Conservation (phyloP, 1,140 invertebrate species). For the Ylistrum balloti region DNA sequence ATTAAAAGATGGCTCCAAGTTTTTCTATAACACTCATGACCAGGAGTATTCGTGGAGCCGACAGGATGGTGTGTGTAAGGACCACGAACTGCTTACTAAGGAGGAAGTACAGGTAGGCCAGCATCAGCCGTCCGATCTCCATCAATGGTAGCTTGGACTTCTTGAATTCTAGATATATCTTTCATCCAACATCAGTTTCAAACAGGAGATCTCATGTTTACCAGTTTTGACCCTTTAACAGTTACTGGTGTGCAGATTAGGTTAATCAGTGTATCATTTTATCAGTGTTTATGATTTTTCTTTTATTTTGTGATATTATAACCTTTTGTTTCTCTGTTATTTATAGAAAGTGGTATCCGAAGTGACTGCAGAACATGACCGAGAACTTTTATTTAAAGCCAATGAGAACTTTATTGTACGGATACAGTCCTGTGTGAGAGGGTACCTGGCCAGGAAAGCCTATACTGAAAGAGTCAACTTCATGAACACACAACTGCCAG, state of each 20-base stretch:
- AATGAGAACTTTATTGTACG: constrained; percentile 81
- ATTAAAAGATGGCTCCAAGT: constrained; percentile 78
- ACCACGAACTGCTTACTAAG: constrained; percentile 78
- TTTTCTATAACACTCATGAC: constrained; percentile 79
- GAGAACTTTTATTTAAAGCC: constrained; percentile 78
- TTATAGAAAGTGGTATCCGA: constrained; percentile 77
- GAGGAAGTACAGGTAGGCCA: constrained; percentile 81
- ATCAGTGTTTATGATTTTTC: neutral
- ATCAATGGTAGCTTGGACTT: neutral
- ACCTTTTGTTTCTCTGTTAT: neutral
- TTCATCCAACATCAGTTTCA: too few species aligned
- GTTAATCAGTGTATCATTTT: too few species aligned
- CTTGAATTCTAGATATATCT: too few species aligned
- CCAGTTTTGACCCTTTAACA: too few species aligned
- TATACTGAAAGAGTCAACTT: constrained; percentile 83
- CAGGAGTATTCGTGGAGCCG: constrained; percentile 75
- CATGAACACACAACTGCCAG: constrained; percentile 84
- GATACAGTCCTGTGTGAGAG: constrained; percentile 87
- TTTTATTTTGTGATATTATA: neutral
- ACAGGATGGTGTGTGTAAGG: constrained; percentile 76
- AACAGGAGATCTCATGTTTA: too few species aligned
- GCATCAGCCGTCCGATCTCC: neutral
- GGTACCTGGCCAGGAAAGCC: constrained; percentile 86
- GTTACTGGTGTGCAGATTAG: too few species aligned
- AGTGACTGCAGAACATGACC: constrained; percentile 79